Evolutionary conservation across 2,113 vertebrate genomes (phyloP).

Genomic region (Psettodes erumei): DNA sequence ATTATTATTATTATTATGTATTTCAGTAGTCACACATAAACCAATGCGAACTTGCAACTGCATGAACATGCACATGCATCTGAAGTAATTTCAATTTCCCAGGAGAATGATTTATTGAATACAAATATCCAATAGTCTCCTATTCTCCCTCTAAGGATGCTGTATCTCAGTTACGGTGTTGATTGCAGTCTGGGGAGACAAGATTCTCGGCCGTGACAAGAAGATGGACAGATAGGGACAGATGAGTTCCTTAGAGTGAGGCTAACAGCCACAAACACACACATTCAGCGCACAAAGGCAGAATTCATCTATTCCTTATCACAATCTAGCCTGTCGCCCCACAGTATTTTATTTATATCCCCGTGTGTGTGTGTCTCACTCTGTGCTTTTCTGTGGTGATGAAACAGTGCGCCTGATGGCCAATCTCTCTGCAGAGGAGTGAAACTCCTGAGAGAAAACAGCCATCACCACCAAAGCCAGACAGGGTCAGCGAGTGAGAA

Average conservation of each 20-base stretch:
- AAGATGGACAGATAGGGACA: constrained; percentile 31
- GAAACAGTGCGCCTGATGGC: background rate
- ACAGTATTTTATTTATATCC: constrained; percentile 33
- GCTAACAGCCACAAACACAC: background rate
- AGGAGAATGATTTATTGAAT: constrained; percentile 2
- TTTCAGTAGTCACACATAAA: too few relatives aligned
- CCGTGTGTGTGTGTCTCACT: constrained; percentile 17
- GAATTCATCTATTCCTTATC: constrained; percentile 44
- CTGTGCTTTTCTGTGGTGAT: background rate
- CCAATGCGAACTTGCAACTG: background rate
- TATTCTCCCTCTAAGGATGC: too few relatives aligned
- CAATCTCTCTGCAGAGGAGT: background rate
- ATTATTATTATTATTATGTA: too few relatives aligned
- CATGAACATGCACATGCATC: background rate
- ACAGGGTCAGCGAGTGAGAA: background rate
- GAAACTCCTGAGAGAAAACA: constrained; percentile 13
- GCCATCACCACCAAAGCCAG: background rate
- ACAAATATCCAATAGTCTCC: constrained; percentile 4
- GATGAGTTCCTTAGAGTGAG: constrained; percentile 35
- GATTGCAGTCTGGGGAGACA: constrained; percentile 23
- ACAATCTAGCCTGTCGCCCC: background rate
- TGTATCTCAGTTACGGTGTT: background rate
- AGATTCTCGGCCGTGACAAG: constrained; percentile 5
- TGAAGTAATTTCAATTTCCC: constrained; percentile 22
- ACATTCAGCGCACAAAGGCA: constrained; percentile 3